These are phyloP conservation scores for Cordilura impudica DNA, from an alignment of 2,888 invertebrate species.

Conservation along the genomic window DNA sequence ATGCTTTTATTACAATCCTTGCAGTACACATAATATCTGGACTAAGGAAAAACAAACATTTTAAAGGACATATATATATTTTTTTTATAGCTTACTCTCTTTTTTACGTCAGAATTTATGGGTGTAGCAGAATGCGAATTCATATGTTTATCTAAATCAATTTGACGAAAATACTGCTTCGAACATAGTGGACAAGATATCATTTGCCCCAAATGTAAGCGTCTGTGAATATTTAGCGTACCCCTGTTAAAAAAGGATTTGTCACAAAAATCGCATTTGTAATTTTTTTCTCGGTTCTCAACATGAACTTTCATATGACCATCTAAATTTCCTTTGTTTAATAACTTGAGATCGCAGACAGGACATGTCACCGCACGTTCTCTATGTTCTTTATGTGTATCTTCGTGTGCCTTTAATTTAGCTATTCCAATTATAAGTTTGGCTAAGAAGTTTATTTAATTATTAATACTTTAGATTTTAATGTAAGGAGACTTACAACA, in stretches of 20 bases:
- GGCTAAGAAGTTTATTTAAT: not conserved
- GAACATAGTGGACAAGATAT: conserved; percentile 45
- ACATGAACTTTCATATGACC: conserved; percentile 43
- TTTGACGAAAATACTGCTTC: conserved; percentile 45
- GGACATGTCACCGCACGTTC: conserved; percentile 40
- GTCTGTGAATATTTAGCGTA: conserved; percentile 41
- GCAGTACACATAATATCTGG: not conserved
- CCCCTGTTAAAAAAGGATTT: conserved; percentile 47
- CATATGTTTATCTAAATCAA: conserved; percentile 51
- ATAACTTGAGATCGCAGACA: conserved; percentile 48
- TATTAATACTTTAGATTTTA: not conserved
- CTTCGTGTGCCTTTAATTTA: conserved; percentile 21
- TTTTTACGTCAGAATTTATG: conserved; percentile 32
- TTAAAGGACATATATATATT: not conserved
- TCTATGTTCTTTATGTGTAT: conserved; percentile 46
- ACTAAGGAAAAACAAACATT: not conserved
- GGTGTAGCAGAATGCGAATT: conserved; percentile 37
- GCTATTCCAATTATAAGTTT: not conserved
- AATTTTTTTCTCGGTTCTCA: conserved; percentile 49
- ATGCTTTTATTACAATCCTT: conserved; percentile 10
- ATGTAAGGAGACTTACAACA: conserved; percentile 38
- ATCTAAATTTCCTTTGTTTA: conserved; percentile 20
- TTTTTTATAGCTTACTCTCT: conserved; percentile 23
- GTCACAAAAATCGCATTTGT: conserved; percentile 54
- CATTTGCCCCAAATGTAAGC: conserved; percentile 55